phyloP scores from a whole-genome alignment of 1,140 invertebrate genomes.

The Cardiocondyla obscurior region DNA sequence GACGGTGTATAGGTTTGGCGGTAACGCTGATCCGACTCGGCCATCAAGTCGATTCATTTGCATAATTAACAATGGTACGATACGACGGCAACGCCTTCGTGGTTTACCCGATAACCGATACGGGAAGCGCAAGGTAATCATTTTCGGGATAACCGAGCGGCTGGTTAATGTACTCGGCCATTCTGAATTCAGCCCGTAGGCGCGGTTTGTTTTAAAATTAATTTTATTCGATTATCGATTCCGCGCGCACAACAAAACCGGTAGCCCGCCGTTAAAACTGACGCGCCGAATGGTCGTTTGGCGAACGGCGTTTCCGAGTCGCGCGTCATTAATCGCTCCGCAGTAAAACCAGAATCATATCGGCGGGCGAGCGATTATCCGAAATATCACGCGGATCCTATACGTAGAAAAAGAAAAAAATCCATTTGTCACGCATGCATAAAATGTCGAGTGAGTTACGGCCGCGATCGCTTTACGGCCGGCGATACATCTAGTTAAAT shows the following conservation, averaged over 20 bases:
- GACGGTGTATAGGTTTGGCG: background rate
- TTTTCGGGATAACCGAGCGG: constrained; percentile 25
- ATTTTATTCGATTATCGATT: constrained; percentile 51
- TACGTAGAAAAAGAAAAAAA: constrained; percentile 6
- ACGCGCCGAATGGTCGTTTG: constrained; percentile 37
- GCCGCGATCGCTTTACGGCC: constrained; percentile 38
- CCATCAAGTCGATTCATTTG: constrained; percentile 24
- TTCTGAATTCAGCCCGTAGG: constrained; percentile 11
- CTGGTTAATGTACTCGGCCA: constrained; percentile 16
- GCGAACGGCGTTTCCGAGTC: constrained; percentile 30
- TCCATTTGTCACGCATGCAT: constrained; percentile 45
- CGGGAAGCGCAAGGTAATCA: background rate
- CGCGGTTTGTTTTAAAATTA: constrained; percentile 44
- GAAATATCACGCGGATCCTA: constrained; percentile 35
- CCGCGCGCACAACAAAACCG: background rate
- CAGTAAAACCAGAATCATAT: constrained; percentile 49
- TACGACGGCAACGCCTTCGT: background rate
- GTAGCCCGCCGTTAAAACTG: constrained; percentile 31
- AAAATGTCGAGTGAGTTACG: constrained; percentile 51
- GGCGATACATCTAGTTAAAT: constrained; percentile 50
- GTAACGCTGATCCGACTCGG: background rate
- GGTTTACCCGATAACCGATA: constrained; percentile 14
- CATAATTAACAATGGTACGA: constrained; percentile 30
- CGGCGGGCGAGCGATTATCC: constrained; percentile 35
- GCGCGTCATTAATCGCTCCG: constrained; percentile 48